Conservation (phyloP, 2,113 vertebrate genomes). For the Benitochromis conjunctus region DNA sequence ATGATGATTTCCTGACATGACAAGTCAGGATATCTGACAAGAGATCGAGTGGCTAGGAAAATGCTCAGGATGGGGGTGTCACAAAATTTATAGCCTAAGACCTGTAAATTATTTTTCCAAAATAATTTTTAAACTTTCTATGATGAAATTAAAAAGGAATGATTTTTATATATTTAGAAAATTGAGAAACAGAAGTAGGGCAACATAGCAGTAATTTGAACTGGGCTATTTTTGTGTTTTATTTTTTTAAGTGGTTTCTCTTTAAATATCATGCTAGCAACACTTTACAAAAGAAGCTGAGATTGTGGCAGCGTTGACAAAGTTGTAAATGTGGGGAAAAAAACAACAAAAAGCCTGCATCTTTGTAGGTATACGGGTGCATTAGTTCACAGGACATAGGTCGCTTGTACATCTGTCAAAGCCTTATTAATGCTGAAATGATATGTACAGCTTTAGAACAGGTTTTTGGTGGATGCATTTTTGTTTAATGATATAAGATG, state of each 20-base stretch:
- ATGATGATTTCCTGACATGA: neutral
- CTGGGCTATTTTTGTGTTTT: neutral
- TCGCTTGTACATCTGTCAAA: neutral
- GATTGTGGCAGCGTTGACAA: neutral
- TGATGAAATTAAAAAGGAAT: neutral
- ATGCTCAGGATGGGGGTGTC: neutral
- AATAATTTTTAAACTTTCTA: neutral
- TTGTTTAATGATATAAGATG: neutral
- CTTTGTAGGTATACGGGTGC: neutral
- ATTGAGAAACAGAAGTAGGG: neutral
- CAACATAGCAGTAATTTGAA: neutral
- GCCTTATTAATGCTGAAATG: neutral
- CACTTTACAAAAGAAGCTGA: neutral
- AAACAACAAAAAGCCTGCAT: neutral
- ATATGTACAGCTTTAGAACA: neutral
- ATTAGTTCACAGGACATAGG: neutral
- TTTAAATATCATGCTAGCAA: neutral
- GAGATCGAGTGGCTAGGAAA: neutral
- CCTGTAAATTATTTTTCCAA: neutral
- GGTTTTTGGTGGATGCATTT: neutral
- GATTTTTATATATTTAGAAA: neutral
- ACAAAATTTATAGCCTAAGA: neutral
- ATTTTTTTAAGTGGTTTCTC: neutral
- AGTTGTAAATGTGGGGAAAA: neutral
- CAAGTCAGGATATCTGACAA: no score